Evolutionary conservation across 2,113 vertebrate species (phyloP), one percentile per base, ranked within the genome.

Genomic region (Limanda limanda): DNA sequence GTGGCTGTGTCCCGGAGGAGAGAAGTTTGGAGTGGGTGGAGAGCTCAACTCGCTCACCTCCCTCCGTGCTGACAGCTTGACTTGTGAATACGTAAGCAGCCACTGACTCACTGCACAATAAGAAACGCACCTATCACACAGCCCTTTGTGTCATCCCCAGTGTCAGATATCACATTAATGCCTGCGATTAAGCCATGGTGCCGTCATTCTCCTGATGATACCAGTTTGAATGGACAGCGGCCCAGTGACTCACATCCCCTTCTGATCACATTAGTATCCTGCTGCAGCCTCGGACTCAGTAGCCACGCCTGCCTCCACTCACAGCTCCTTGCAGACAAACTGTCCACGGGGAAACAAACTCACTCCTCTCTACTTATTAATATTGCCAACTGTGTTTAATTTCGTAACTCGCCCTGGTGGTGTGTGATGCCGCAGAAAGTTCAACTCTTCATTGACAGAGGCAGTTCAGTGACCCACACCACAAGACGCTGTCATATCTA

Each of bases 351-450:
- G 86, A 90, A 90, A 89, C 89, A 85, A 79, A 81, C 81, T 77
- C 47, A 48, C 82, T 84, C 79, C 58, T 84, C 80, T 84, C 85
- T 83, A 79, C 74, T 90, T 91, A 83, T 88, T 92, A 85, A 90
- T 88, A 84, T 88, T 86, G 89, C 91, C 90, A 92, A 74, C 83
- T 86, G 86, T 86, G 84, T 82, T 92, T 91, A 90, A 92, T 92
- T 88, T 69, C 78, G 89, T 91, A 74, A 76, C 81, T 65, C 51
- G 57, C 68, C 40, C 21, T 67, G 47, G 57, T 61, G 14, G 13
- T 42, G 62, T 60, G 66, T 68, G 86, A 70, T 74, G 76, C 68
- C 4, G 24, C 81, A 58, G 59, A 74, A 74, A 83, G 69, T 77
- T 66, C 67, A 56, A 76, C 40, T 74, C 79, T 42, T 91, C 87